phyloP scores from a whole-genome alignment of 2,888 invertebrate species.

The Lepidocyrtinus sp. region DNA sequence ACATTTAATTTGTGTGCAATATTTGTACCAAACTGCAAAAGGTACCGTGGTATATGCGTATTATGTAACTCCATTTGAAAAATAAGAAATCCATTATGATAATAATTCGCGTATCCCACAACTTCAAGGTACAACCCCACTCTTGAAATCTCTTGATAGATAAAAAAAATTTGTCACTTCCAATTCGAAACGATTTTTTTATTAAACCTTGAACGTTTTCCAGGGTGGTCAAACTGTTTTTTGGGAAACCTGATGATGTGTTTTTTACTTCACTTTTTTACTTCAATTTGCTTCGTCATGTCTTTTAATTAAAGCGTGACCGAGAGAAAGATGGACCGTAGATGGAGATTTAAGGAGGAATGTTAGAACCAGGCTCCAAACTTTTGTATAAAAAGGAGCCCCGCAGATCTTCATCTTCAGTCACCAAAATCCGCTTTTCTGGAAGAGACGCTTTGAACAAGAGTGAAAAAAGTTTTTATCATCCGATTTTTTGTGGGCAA shows the following conservation, averaged over 20 bases:
- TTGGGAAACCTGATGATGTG: background rate
- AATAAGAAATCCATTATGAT: no score
- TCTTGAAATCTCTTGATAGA: no score
- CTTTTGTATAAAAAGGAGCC: conserved; percentile 44
- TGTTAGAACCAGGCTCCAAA: conserved; percentile 49
- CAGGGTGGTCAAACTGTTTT: background rate
- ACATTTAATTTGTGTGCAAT: no score
- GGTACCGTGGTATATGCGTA: no score
- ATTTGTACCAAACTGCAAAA: no score
- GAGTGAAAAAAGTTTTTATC: conserved; percentile 9
- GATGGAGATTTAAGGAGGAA: conserved; percentile 14
- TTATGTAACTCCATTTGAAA: no score
- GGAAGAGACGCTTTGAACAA: background rate
- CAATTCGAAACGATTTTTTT: background rate
- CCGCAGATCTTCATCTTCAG: background rate
- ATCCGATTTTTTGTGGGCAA: background rate
- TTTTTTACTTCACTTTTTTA: background rate
- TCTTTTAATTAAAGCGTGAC: conserved; percentile 7
- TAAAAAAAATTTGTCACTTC: no score
- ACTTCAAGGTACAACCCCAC: no score
- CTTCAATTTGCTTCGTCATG: conserved; percentile 21
- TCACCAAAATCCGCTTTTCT: conserved; percentile 1
- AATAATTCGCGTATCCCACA: no score
- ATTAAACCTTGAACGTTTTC: conserved; percentile 7
- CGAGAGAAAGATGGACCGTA: background rate